Evolutionary conservation across 1,140 invertebrate species (phyloP), one percentile per base, ranked within the genome.

Genomic region (Melipona quadrifasciata): DNA sequence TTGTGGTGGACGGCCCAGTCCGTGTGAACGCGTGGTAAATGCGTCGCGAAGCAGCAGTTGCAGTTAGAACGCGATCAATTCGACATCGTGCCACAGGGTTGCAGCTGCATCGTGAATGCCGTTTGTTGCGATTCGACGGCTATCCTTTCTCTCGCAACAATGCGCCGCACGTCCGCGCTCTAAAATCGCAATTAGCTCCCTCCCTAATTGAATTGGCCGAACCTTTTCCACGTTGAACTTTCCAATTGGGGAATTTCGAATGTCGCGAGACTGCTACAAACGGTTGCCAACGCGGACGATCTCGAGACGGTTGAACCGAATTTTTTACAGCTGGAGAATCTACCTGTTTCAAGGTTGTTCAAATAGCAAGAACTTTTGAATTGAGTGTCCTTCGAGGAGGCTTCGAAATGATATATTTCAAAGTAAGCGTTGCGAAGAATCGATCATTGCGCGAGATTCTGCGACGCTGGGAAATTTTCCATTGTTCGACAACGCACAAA

Each of bases 11-110:
- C n/a, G 21, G 31, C 31, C 74, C 55, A n/a, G 70, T 51, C 68
- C 71, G 73, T 83, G 81, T 70, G 81, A 83, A 83, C 81, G 81
- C 55, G 17, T 58, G 51, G 80, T 82, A 82, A 82, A 73, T 75
- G 80, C 80, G 67, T 68, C 64, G 74, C 53, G 53, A 51, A 47
- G 73, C 74, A 68, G 53, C 81, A 57, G 74, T 82, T 83, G 74
- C 24, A 75, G 72, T 34, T 64, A 58, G 79, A 21, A n/a, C 53
- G n/a, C 74, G 74, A 83, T 77, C 75, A 70, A 31, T 65, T 77
- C 74, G 39, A 58, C 65, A 57, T 51, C 19, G 34, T 71, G 21
- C 34, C 21, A 34, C 34, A 51, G 51, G 34, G 72, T 76, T 76
- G 61, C 81, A 82, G 81, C 81, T 83, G 81, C 61, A 58, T 77